These are phyloP conservation scores for Triops cancriformis DNA, from an alignment of 1,140 invertebrate genomes.

Conservation along the genomic window DNA sequence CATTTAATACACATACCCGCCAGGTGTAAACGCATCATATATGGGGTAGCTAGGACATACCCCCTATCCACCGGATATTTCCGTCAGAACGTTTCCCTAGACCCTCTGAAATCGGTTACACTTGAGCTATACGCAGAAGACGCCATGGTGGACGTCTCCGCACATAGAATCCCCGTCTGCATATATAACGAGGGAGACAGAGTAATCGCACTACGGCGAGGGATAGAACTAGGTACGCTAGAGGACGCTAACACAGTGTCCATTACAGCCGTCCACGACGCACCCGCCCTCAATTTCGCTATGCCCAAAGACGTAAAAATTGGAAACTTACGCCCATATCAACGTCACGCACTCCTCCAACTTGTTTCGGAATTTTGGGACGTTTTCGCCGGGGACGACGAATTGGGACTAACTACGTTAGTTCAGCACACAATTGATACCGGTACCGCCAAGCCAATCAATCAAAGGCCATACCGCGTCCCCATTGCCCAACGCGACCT, in stretches of 20 bases:
- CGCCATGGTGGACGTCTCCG: neutral
- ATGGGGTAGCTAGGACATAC: neutral
- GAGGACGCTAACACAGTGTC: neutral
- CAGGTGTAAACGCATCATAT: neutral
- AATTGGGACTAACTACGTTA: neutral
- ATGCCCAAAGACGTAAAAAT: neutral
- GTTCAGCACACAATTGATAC: neutral
- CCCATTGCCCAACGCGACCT: neutral
- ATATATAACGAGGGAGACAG: too few relatives aligned
- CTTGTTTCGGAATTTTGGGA: neutral
- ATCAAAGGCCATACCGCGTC: too few relatives aligned
- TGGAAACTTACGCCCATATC: neutral
- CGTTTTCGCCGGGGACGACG: neutral
- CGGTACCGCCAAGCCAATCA: too few relatives aligned
- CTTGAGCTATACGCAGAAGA: neutral
- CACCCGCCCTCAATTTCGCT: neutral
- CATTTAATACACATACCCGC: neutral
- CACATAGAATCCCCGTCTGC: too few relatives aligned
- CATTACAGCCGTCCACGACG: neutral
- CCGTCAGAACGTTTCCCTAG: neutral
- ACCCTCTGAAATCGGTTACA: neutral
- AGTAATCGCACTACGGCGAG: neutral
- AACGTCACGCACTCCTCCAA: neutral
- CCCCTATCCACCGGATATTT: neutral
- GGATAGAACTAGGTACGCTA: neutral